These are phyloP conservation scores for Malaclemys terrapin DNA, from an alignment of 2,113 vertebrate genomes.

Conservation along the genomic window DNA sequence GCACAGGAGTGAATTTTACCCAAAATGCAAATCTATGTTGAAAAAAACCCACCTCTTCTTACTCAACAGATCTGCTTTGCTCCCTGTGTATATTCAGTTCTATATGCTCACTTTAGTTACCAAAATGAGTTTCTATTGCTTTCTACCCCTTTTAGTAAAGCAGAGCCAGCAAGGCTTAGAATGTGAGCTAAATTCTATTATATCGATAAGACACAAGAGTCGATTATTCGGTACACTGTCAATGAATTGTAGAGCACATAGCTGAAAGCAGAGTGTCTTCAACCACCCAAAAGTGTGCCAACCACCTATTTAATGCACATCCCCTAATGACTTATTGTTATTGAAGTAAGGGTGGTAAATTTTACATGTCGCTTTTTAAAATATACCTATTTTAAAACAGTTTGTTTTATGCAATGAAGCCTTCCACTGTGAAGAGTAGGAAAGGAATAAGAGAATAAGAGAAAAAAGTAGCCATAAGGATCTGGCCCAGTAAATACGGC, in stretches of 20 bases:
- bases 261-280: not conserved
- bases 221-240: not conserved
- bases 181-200: not conserved
- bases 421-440: not conserved
- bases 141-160: not conserved
- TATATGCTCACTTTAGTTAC: not conserved
- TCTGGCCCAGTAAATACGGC: not conserved
- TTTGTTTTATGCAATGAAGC: not conserved
- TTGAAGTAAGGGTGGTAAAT: not conserved
- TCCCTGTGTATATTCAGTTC: rapidly evolving
- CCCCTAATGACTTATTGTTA: not conserved
- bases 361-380: not conserved
- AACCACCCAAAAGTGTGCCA: not conserved
- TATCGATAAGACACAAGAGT: not conserved
- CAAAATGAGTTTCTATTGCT: not conserved
- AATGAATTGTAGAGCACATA: not conserved
- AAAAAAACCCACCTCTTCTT: not conserved
- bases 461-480: not conserved
- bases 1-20: not conserved
- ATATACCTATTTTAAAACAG: not conserved
- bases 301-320: not conserved
- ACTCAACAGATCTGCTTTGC: not conserved
- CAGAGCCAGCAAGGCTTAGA: not conserved
- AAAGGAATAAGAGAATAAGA: not conserved
- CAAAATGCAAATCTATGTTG: not conserved